These are phyloP conservation scores for Lucifuga dentata DNA, from an alignment of 2,113 vertebrate species.

Conservation along the genomic window DNA sequence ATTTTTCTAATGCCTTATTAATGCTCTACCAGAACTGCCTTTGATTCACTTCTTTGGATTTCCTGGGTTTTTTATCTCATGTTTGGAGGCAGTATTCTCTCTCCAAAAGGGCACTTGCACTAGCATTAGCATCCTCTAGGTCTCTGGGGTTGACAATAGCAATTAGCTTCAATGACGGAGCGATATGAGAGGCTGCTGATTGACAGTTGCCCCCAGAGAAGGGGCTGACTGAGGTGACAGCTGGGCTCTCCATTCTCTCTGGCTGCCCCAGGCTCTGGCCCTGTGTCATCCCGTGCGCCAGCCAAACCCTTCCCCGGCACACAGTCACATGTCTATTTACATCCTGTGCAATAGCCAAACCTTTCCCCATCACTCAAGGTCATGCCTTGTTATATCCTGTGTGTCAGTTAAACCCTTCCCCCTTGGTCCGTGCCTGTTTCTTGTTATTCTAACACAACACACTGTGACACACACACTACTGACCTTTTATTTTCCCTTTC, in stretches of 20 bases:
- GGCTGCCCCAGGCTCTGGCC: slow-evolving; percentile 81
- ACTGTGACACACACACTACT: slow-evolving; percentile 47
- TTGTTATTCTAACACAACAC: slow-evolving; percentile 65
- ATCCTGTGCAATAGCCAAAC: slow-evolving; percentile 73
- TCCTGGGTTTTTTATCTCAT: slow-evolving; percentile 60
- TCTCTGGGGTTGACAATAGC: slow-evolving; percentile 81
- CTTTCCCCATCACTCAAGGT: slow-evolving; percentile 74
- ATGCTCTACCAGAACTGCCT: slow-evolving; percentile 66
- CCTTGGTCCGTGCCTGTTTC: slow-evolving; percentile 56
- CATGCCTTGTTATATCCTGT: slow-evolving; percentile 68
- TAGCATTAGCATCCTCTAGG: slow-evolving; percentile 76
- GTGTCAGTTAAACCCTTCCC: slow-evolving; percentile 71
- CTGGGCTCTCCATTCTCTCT: slow-evolving; percentile 77
- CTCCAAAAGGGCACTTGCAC: slow-evolving; percentile 76
- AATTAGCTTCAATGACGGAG: slow-evolving; percentile 82
- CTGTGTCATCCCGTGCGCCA: slow-evolving; percentile 72
- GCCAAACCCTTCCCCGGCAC: slow-evolving; percentile 73
- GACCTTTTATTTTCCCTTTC: slow-evolving; percentile 52
- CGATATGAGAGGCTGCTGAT: slow-evolving; percentile 78
- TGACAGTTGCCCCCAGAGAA: slow-evolving; percentile 82
- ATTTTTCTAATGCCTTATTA: slow-evolving; percentile 76
- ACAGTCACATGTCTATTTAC: slow-evolving; percentile 69
- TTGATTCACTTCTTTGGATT: slow-evolving; percentile 71
- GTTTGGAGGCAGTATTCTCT: slow-evolving; percentile 76
- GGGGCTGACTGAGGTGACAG: slow-evolving; percentile 82